phyloP scores from a whole-genome alignment of 2,888 invertebrate genomes.

The Epicampocera succincta region DNA sequence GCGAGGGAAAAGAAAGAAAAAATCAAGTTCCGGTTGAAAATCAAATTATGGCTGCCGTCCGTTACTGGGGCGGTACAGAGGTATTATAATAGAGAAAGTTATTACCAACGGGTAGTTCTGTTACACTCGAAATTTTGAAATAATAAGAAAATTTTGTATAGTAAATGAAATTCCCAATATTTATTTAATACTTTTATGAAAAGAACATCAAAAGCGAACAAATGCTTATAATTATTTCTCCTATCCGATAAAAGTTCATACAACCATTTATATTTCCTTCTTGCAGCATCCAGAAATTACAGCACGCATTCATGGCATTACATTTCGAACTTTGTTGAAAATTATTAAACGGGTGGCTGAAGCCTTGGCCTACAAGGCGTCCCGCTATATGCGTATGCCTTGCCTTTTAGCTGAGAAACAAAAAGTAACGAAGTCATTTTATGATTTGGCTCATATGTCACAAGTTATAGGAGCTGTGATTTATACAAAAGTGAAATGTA shows the following conservation, averaged over 20 bases:
- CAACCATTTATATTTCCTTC: not conserved
- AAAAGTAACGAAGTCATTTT: conserved; percentile 75
- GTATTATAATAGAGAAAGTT: no score
- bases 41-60: conserved; percentile 76
- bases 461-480: conserved; percentile 76
- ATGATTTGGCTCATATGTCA: conserved; percentile 75
- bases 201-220: no score
- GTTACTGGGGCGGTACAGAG: conserved; percentile 76
- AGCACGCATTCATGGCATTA: conserved; percentile 75
- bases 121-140: no score
- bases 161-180: no score
- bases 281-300: conserved; percentile 74
- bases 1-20: conserved; percentile 33
- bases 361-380: conserved; percentile 76
- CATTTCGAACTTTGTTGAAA: conserved; percentile 74
- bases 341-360: conserved; percentile 76
- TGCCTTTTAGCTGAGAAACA: conserved; percentile 78
- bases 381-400: conserved; percentile 78
- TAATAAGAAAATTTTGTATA: no score
- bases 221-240: no score
- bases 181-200: no score
- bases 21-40: conserved; percentile 77
- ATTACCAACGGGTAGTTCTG: no score
- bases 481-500: conserved; percentile 71
- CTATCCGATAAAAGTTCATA: no score